Evolutionary conservation across 2,113 vertebrate genomes (phyloP), one percentile per base, ranked within the genome.

Genomic region (Salminus brasiliensis): DNA sequence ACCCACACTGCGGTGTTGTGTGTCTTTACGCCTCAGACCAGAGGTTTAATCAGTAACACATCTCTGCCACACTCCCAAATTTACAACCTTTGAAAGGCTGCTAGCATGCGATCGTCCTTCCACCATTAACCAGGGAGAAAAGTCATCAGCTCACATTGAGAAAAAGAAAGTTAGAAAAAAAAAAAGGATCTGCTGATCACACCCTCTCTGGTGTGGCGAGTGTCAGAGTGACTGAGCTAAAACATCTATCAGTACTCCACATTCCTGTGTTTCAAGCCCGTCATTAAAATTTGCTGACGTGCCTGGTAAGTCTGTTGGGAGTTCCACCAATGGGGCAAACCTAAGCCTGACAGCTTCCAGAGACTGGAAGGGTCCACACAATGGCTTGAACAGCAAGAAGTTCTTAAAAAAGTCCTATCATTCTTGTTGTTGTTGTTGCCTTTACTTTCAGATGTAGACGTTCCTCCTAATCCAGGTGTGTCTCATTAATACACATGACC

Each of bases 1-100:
- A 25, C n/a, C n/a, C 45, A 60, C 66, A 60, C 66, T 12, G 39
- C 52, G n/a, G 39, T 76, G 34, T 45, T 63, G 72, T 62, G 72
- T 15, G 41, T 27, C 25, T 66, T 16, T 65, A 12, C 43, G 23
- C 21, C 29, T 49, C 36, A 45, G 71, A 34, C 72, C 57, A 74
- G 4, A 30, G 55, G 66, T 78, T 49, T 69, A 71, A 71, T 34
- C 39, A 71, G 53, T 71, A 25, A 10, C 52, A 9, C n/a, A 21
- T 1, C 52, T n/a, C n/a, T 55, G 52, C 52, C 47, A 49, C 15
- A 15, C 47, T 5, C 47, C 4, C 8, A 55, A 25, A 21, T 53
- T 8, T 3, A 4, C 45, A 23, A n/a, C 49, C 57, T 45, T 69
- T 23, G 8, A 68, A 55, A 39, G 3, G 2, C 21, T 43, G 18